Conservation (phyloP, 2,113 vertebrate species). For the Ailuropoda melanoleuca region DNA sequence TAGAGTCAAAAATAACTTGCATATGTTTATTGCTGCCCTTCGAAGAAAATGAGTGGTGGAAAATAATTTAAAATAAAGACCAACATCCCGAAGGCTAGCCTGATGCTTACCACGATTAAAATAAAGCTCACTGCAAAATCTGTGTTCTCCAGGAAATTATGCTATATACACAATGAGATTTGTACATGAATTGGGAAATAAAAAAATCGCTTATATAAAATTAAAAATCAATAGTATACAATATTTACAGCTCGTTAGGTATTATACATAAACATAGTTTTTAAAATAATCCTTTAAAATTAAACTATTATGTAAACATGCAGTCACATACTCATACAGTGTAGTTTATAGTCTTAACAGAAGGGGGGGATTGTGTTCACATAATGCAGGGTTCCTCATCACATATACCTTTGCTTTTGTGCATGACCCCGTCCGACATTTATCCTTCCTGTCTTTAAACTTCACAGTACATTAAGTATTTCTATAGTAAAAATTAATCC, state of each 20-base stretch:
- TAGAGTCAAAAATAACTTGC: slow-evolving; percentile 64
- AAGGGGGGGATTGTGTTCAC: slow-evolving; percentile 37
- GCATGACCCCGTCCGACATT: neutral
- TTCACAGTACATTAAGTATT: slow-evolving; percentile 72
- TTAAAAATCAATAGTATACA: slow-evolving; percentile 83
- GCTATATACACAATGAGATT: slow-evolving; percentile 76
- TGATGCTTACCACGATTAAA: slow-evolving; percentile 66
- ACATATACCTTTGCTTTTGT: neutral
- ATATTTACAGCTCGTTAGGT: slow-evolving; percentile 84
- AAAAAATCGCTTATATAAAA: slow-evolving; percentile 85
- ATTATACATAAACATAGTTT: slow-evolving; percentile 69
- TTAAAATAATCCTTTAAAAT: slow-evolving; percentile 70
- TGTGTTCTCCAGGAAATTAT: slow-evolving; percentile 77
- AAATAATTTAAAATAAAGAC: slow-evolving; percentile 72
- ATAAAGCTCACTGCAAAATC: slow-evolving; percentile 79
- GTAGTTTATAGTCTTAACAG: slow-evolving; percentile 67
- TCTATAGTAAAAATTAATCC: slow-evolving; percentile 76
- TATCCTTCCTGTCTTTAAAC: slow-evolving; percentile 42
- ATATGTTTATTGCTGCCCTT: slow-evolving; percentile 83
- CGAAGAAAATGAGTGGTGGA: slow-evolving; percentile 72
- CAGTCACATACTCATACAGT: slow-evolving; percentile 72
- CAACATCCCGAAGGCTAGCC: slow-evolving; percentile 47
- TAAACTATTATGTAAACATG: slow-evolving; percentile 80
- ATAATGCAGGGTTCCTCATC: slow-evolving; percentile 39
- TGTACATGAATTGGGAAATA: slow-evolving; percentile 85